These are phyloP conservation scores for Plectus sambesii DNA, from an alignment of 1,140 invertebrate genomes.

Conservation along the genomic window DNA sequence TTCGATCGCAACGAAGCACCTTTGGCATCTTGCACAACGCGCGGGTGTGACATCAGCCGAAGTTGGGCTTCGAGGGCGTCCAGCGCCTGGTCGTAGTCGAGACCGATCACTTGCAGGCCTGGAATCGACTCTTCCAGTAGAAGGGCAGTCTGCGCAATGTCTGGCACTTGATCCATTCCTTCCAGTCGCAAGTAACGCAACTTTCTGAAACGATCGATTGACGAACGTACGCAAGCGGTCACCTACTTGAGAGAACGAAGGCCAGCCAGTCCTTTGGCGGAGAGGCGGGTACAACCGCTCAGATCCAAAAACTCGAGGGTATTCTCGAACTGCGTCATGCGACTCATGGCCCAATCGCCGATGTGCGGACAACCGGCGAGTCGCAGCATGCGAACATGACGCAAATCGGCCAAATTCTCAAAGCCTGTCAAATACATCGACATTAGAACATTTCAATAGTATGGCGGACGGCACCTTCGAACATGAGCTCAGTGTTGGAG, in stretches of 20 bases:
- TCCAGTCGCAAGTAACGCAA: constrained; percentile 44
- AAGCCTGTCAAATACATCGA: constrained; percentile 24
- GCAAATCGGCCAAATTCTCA: constrained; percentile 49
- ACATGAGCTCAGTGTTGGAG: constrained; percentile 54
- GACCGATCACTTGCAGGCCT: constrained; percentile 40
- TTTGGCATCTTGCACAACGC: constrained; percentile 38
- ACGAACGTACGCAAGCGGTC: constrained; percentile 3
- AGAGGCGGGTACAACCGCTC: constrained; percentile 57
- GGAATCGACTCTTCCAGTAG: constrained; percentile 47
- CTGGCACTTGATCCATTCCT: constrained; percentile 39
- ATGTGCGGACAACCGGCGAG: constrained; percentile 56
- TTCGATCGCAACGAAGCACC: constrained; percentile 17
- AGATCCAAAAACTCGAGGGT: constrained; percentile 62
- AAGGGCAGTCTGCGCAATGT: constrained; percentile 43
- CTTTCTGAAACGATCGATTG: constrained; percentile 44
- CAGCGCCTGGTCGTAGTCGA: constrained; percentile 43
- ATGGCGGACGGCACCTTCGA: constrained; percentile 52
- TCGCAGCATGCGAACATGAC: constrained; percentile 56
- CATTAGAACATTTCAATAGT: background rate
- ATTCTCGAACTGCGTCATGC: constrained; percentile 52
- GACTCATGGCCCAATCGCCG: constrained; percentile 66
- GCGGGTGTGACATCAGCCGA: constrained; percentile 28
- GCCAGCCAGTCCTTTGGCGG: constrained; percentile 54
- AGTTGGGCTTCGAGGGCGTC: constrained; percentile 31
- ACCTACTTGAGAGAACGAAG: constrained; percentile 55